Percentiles rank a stretch among this genome's conserved stretches.
These are phyloP conservation scores for Geotrypetes seraphini DNA, from an alignment of 2,797 vertebrate species.

Conservation along the genomic window DNA sequence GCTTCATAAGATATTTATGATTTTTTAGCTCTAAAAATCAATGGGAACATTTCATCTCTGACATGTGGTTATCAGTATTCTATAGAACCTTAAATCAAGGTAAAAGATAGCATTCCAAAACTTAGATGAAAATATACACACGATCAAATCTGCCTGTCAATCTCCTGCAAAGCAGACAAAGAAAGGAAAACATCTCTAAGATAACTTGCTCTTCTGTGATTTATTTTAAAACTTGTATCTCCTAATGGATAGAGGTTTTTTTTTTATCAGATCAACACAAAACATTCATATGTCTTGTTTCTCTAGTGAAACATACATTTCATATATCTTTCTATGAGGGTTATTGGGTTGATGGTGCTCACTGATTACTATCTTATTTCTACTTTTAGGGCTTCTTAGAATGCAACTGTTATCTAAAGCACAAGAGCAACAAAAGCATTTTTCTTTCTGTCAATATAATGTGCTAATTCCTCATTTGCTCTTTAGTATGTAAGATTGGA, in stretches of 20 bases:
- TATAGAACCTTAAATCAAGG: slow-evolving; percentile 41
- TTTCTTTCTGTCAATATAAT: slow-evolving; percentile 7
- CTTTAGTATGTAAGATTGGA: no score
- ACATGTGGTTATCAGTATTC: slow-evolving; percentile 45
- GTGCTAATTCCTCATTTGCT: no score
- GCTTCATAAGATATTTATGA: slow-evolving; percentile 12
- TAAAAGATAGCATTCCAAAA: slow-evolving; percentile 40
- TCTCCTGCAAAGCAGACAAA: slow-evolving; percentile 29
- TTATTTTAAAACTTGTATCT: slow-evolving; percentile 29
- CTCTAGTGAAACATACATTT: slow-evolving; percentile 13
- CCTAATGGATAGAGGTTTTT: slow-evolving; percentile 17
- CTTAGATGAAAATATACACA: slow-evolving; percentile 20
- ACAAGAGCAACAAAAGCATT: slow-evolving; percentile 3
- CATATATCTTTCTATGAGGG: slow-evolving; percentile 9
- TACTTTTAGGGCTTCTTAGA: slow-evolving; percentile 16
- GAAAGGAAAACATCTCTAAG: slow-evolving; percentile 18
- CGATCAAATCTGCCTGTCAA: slow-evolving; percentile 28
- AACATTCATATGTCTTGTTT: slow-evolving; percentile 16
- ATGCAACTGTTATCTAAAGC: slow-evolving; percentile 1
- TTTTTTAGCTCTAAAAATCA: slow-evolving; percentile 24
- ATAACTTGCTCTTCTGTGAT: slow-evolving; percentile 18
- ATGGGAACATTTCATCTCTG: slow-evolving; percentile 33
- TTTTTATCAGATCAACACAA: slow-evolving; percentile 33
- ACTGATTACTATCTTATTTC: slow-evolving; percentile 19
- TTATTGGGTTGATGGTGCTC: no score